Base-by-base conservation (phyloP, 2,113 vertebrate species). In the Syngnathus floridae region DNA sequence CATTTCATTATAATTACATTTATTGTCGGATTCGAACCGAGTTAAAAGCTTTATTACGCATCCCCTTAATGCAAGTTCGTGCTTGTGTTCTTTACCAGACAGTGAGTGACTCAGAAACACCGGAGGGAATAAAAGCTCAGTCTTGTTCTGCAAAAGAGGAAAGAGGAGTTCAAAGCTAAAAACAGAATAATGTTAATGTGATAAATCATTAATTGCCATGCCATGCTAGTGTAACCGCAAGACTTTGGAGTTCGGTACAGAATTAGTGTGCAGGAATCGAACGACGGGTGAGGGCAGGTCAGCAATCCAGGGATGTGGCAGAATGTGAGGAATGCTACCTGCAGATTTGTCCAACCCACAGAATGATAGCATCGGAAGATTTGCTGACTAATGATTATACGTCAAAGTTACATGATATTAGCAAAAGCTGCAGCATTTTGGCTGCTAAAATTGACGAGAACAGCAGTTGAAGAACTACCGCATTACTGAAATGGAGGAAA, bases 281-380 rank as follows among this genome's bases (percentile, higher is more conserved):
- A 67, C 67, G 37, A 0, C 0, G 48, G 67, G 73, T 79, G 77
- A 79, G 54, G 43, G 73, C 58, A 76, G 79, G 76, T 82, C 71
- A 82, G 66, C 73, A 79, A 70, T 80, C 67, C 65, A 64, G 64
- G 62, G 61, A 37, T 49, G 57, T 71, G 65, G 76, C 75, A 80
- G 80, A 83, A 88, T 78, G 67, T 9, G 26, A 72, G 75, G 80
- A 89, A 88, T 88, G 75, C 78, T 74, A 67, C 79, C 74, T 75
- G 58, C 45, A 81, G 83, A 82, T 67, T 73, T 62, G 43, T 75
- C 69, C 66, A 45, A 61, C 52, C 49, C 69, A 60, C 13, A 35
- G 17, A 52, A 59, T 69, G 75, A 79, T 72, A 49, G 22, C 45
- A 72, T 78, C 69, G 61, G 1, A 62, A 31, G 69, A 66, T 62